Conservation (phyloP, 2,113 vertebrate genomes). For the Galeopterus variegatus region DNA sequence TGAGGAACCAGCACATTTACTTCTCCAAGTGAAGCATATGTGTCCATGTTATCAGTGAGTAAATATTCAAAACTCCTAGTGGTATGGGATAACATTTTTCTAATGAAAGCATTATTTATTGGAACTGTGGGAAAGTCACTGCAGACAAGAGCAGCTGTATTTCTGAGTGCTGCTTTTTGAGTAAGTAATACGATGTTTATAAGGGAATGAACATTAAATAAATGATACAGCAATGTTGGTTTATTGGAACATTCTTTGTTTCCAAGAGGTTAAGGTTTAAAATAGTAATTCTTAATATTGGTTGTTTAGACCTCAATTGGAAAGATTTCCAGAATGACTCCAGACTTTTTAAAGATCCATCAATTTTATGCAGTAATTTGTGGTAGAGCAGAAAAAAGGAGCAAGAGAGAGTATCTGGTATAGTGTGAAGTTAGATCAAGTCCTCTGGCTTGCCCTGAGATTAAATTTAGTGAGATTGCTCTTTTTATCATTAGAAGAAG, state of each 20-base stretch:
- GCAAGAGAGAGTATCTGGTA: not conserved
- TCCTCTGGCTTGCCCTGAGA: not conserved
- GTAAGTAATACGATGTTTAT: not conserved
- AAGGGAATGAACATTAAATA: conserved; percentile 54
- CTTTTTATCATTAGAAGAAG: conserved; percentile 42
- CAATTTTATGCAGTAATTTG: conserved; percentile 39
- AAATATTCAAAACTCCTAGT: conserved; percentile 50
- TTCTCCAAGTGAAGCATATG: not conserved
- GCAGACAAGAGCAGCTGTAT: not conserved
- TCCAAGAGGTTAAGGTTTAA: conserved; percentile 56
- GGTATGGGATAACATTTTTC: not conserved
- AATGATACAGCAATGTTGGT: conserved; percentile 4
- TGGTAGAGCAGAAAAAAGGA: not conserved
- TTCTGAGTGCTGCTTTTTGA: not conserved
- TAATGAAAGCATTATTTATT: conserved; percentile 63
- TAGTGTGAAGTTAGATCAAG: not conserved
- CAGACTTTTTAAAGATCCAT: conserved; percentile 60
- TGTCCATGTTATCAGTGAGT: conserved; percentile 26
- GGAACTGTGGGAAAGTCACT: not conserved
- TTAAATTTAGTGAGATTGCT: not conserved
- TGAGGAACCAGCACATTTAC: conserved; percentile 29
- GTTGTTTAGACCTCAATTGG: conserved; percentile 5
- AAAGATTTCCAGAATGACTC: conserved; percentile 58
- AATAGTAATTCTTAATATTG: conserved; percentile 46
- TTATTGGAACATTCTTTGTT: conserved; percentile 52